Evolutionary conservation across 1,140 invertebrate genomes (phyloP).

Genomic region (Tetramorium parvispinum): DNA sequence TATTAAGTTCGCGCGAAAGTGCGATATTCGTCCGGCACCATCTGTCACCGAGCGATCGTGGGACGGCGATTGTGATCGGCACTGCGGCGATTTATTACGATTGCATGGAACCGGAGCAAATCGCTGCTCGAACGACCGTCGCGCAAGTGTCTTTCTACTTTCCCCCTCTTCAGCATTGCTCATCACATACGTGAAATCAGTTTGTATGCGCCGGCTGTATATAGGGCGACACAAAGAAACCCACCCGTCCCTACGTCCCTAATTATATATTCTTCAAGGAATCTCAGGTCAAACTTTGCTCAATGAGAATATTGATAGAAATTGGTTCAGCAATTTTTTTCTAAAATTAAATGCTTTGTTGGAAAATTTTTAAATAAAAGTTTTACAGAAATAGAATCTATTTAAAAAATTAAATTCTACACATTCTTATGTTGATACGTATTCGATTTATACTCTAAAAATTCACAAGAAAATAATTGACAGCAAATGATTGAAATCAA

Average conservation of each 20-base stretch:
- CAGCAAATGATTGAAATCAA: background rate
- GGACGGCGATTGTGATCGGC: conserved; percentile 1
- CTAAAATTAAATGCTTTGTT: background rate
- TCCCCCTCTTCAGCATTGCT: conserved; percentile 21
- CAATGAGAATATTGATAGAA: background rate
- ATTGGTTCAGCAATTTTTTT: background rate
- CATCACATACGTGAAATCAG: conserved; percentile 62
- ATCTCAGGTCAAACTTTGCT: background rate
- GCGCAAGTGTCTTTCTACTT: conserved; percentile 42
- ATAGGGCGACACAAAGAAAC: background rate
- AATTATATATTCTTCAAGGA: background rate
- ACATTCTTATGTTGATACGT: background rate
- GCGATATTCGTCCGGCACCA: conserved; percentile 38
- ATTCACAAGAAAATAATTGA: background rate
- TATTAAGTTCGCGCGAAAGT: conserved; percentile 81
- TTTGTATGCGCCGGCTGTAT: conserved; percentile 53
- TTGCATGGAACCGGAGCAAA: background rate
- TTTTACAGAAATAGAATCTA: background rate
- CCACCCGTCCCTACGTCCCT: background rate
- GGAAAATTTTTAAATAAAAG: background rate
- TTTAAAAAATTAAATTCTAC: background rate
- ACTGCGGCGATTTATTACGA: background rate
- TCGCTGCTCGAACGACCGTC: background rate
- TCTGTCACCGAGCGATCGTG: background rate
- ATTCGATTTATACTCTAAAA: background rate